A percentile compares a stretch with the other conserved stretches of the same genome.
phyloP scores from a whole-genome alignment of 2,888 invertebrate species.

The Phorcus lineatus region DNA sequence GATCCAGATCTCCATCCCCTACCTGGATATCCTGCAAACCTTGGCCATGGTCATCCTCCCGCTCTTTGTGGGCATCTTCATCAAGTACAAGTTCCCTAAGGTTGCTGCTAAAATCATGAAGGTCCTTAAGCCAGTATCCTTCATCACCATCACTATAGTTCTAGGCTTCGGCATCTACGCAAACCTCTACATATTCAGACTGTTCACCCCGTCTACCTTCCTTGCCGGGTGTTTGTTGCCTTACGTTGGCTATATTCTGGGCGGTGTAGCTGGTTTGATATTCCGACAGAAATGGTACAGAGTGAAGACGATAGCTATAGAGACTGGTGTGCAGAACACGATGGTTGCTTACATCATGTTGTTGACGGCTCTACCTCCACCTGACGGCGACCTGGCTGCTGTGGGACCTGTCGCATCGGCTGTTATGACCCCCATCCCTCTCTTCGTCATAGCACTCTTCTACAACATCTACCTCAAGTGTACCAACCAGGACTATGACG shows the following conservation, averaged over 20 bases:
- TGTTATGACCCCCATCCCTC: conserved; percentile 93
- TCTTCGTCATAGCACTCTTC: conserved; percentile 77
- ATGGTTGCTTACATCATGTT: conserved; percentile 93
- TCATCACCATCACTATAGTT: conserved; percentile 87
- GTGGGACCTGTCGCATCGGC: conserved; percentile 79
- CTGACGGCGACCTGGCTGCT: conserved; percentile 91
- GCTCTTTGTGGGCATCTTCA: conserved; percentile 76
- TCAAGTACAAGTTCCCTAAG: conserved; percentile 78
- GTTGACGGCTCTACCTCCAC: conserved; percentile 87
- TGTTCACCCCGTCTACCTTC: conserved; percentile 81
- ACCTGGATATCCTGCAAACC: conserved; percentile 84
- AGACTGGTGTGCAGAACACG: conserved; percentile 91
- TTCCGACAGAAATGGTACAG: conserved; percentile 59
- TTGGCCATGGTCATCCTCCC: conserved; percentile 88
- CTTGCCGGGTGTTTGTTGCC: conserved; percentile 68
- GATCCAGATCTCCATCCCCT: conserved; percentile 86
- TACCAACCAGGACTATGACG: neutral
- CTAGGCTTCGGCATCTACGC: conserved; percentile 90
- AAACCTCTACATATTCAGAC: conserved; percentile 89
- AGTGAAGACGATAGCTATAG: conserved; percentile 87
- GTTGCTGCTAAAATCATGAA: conserved; percentile 79
- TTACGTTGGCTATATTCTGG: conserved; percentile 67
- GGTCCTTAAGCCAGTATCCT: conserved; percentile 88
- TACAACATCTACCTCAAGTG: conserved; percentile 48
- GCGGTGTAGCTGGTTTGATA: conserved; percentile 60